A percentile compares a stretch with the other conserved stretches of the same genome.
These are phyloP conservation scores for Prinia subflava DNA, from an alignment of 2,113 vertebrate species.

Conservation along the genomic window DNA sequence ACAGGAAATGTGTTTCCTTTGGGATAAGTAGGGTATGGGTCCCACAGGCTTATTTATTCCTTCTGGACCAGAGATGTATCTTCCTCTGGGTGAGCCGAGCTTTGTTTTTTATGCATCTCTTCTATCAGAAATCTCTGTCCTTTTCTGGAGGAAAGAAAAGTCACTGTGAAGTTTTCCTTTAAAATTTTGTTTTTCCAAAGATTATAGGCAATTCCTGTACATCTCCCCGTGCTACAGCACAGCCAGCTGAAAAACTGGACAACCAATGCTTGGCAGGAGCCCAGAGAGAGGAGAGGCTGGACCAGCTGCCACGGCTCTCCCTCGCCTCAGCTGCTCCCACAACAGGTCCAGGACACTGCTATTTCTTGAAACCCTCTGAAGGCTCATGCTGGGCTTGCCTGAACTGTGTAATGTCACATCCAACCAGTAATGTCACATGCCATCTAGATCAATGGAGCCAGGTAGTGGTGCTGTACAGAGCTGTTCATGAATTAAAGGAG, in stretches of 20 bases:
- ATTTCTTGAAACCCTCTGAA: background rate
- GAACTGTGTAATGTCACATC: background rate
- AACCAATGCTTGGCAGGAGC: background rate
- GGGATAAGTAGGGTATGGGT: background rate
- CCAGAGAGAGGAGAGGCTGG: background rate
- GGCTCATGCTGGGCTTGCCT: background rate
- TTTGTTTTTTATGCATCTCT: background rate
- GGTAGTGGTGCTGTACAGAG: rapidly evolving
- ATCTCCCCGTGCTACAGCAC: background rate
- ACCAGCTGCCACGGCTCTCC: background rate
- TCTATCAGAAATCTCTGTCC: background rate
- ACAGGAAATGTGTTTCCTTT: background rate
- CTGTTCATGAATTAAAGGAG: background rate
- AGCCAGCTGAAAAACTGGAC: background rate
- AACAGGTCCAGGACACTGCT: background rate
- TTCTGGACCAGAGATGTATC: background rate
- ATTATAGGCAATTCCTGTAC: background rate
- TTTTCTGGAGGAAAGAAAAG: background rate
- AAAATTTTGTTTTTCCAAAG: background rate
- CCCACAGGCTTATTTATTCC: background rate
- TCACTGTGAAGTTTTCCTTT: background rate
- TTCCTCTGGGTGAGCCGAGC: rapidly evolving
- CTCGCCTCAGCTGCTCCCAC: background rate
- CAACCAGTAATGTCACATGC: background rate
- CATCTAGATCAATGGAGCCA: background rate